phyloP scores from a whole-genome alignment of 2,888 invertebrate species.

The Dione vanillae region DNA sequence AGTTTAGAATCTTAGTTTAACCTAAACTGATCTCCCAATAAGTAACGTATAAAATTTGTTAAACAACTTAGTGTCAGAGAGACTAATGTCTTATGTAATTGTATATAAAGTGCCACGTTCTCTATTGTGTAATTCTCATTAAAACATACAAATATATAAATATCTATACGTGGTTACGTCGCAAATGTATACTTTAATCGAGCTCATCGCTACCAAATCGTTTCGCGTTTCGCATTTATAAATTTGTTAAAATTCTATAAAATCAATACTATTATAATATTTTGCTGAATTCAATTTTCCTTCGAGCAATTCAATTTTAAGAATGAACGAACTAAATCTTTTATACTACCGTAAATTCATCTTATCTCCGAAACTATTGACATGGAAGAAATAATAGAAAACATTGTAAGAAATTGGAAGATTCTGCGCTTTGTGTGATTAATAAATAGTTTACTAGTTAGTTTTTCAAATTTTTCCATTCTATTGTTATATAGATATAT shows the following conservation, averaged over 20 bases:
- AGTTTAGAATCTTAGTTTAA: too few relatives aligned
- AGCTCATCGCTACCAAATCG: not conserved
- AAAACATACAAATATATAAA: too few relatives aligned
- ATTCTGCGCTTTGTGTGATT: conserved; percentile 7
- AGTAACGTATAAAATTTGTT: too few relatives aligned
- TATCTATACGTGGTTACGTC: too few relatives aligned
- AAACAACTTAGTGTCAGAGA: too few relatives aligned
- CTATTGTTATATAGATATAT: conserved; percentile 32
- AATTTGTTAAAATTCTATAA: not conserved
- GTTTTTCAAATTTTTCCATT: conserved; percentile 19
- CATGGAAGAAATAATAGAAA: conserved; percentile 22
- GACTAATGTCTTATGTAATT: too few relatives aligned
- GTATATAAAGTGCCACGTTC: too few relatives aligned
- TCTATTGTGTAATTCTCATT: too few relatives aligned
- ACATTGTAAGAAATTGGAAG: conserved; percentile 20
- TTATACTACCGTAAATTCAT: not conserved
- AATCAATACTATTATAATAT: not conserved
- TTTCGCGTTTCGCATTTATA: too few relatives aligned
- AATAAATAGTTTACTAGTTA: not conserved
- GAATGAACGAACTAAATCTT: conserved; percentile 1
- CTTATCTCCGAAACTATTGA: conserved; percentile 11
- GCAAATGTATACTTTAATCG: too few relatives aligned
- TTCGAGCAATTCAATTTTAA: not conserved
- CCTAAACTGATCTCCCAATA: too few relatives aligned
- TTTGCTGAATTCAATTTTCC: not conserved